Evolutionary conservation across 1,140 invertebrate genomes (phyloP).

Genomic region (Monomorium pharaonis): DNA sequence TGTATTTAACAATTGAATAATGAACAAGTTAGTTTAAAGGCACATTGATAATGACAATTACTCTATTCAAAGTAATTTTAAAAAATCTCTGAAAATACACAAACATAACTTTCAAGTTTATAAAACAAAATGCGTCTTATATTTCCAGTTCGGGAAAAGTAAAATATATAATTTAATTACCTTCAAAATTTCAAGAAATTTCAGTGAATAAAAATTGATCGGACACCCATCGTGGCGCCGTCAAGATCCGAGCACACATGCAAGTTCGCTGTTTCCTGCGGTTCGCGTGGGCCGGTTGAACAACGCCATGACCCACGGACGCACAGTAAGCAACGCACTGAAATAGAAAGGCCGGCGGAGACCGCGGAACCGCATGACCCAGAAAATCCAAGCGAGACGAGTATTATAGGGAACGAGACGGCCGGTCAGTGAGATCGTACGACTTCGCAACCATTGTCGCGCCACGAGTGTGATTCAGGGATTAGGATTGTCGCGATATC

Average conservation of each 20-base stretch:
- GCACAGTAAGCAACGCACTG: conserved; percentile 40
- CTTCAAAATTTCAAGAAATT: too few species aligned
- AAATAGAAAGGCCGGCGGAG: conserved; percentile 67
- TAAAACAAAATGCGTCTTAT: too few species aligned
- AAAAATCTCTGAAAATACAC: too few species aligned
- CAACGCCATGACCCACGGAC: conserved; percentile 35
- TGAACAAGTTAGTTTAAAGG: too few species aligned
- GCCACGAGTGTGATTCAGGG: neutral
- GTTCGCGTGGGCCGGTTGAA: neutral
- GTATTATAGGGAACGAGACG: conserved; percentile 45
- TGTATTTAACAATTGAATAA: too few species aligned
- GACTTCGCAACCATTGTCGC: conserved; percentile 56
- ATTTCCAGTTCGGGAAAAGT: too few species aligned
- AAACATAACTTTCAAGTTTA: too few species aligned
- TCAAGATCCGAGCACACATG: neutral
- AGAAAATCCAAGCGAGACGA: conserved; percentile 64
- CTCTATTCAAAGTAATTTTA: too few species aligned
- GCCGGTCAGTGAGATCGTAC: conserved; percentile 62
- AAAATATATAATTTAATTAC: too few species aligned
- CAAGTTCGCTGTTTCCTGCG: neutral
- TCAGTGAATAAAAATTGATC: too few species aligned
- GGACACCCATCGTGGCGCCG: too few species aligned
- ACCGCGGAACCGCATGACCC: conserved; percentile 66
- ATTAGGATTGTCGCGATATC: conserved; percentile 20
- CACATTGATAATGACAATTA: too few species aligned